Evolutionary conservation across 2,888 invertebrate genomes (phyloP), one percentile per base, ranked within the genome.

Genomic region (Hofmannophila pseudospretella): DNA sequence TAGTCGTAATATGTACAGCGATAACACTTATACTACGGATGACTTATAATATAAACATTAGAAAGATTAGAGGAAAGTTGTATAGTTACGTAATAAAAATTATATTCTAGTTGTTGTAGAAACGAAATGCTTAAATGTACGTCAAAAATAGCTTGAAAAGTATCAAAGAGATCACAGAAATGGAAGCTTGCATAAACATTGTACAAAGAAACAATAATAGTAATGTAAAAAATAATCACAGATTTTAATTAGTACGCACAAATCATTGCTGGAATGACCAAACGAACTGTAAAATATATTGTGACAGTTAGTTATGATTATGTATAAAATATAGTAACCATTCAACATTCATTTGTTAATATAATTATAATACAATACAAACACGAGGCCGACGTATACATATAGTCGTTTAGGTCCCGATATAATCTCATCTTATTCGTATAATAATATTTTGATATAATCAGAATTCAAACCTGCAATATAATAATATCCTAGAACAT

Each of bases 181-280:
- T 68, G 67, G 70, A 79, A 78, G 76, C 58, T 68, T 69, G 65
- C 46, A n/a, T n/a, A n/a, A n/a, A n/a, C n/a, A 61, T 63, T 65
- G 67, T 49, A 53, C 61, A 58, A 58, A 62, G 3, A 58, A 58
- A 63, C n/a, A n/a, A n/a, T n/a, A n/a, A n/a, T n/a, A n/a, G n/a
- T 54, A 58, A 53, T 53, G 44, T 54, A 50, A 51, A 49, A 54
- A 61, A 61, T 53, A 61, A 74, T 75, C 76, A 75, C 71, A 75
- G 75, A 50, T 58, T 44, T 10, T 26, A 20, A 34, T 34, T 30
- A 32, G 39, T 39, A 16, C 16, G 8, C n/a, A n/a, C 27, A 36
- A 22, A 36, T 19, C 13, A n/a, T 14, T 34, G 2, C 7, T 22
- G 39, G 36, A 36, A 36, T 36, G 36, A 25, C 14, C 7, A 3